A percentile compares a stretch with the other conserved stretches of the same genome.
Evolutionary conservation across 2,113 vertebrate species (phyloP).

Genomic region (Tonatia bakeri): DNA sequence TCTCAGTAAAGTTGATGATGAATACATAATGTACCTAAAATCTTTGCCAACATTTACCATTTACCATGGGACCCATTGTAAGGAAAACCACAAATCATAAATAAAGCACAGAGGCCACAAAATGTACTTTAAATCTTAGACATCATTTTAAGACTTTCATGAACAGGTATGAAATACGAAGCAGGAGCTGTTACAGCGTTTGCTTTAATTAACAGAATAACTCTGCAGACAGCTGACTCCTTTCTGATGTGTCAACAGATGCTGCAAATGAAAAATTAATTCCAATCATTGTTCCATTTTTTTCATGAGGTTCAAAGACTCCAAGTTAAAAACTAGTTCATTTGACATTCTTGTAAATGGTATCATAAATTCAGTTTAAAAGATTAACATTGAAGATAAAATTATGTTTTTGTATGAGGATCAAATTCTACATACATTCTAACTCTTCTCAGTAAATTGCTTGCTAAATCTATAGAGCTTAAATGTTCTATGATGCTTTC

Average conservation of each 20-base stretch:
- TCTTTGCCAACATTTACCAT: not conserved
- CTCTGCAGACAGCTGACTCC: not conserved
- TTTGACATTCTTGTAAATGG: not conserved
- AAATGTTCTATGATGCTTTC: not conserved
- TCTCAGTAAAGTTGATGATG: not conserved
- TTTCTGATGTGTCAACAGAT: not conserved
- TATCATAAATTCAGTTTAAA: not conserved
- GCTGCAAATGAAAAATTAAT: conserved; percentile 8
- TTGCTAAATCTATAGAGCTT: not conserved
- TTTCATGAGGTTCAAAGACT: not conserved
- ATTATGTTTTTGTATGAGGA: not conserved
- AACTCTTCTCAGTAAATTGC: not conserved
- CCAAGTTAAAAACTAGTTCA: not conserved
- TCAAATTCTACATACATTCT: not conserved
- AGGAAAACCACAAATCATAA: not conserved
- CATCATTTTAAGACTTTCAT: conserved; percentile 5
- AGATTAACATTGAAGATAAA: not conserved
- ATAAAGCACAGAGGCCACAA: not conserved
- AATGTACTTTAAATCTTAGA: not conserved
- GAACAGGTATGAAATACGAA: not conserved
- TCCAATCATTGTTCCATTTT: not conserved
- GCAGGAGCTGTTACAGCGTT: not conserved
- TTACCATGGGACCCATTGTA: not conserved
- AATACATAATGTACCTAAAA: not conserved
- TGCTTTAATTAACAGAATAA: conserved; percentile 5